Percentiles rank a stretch among this genome's conserved stretches.
phyloP scores from a whole-genome alignment of 2,797 vertebrate species.

The Selene dorsalis region DNA sequence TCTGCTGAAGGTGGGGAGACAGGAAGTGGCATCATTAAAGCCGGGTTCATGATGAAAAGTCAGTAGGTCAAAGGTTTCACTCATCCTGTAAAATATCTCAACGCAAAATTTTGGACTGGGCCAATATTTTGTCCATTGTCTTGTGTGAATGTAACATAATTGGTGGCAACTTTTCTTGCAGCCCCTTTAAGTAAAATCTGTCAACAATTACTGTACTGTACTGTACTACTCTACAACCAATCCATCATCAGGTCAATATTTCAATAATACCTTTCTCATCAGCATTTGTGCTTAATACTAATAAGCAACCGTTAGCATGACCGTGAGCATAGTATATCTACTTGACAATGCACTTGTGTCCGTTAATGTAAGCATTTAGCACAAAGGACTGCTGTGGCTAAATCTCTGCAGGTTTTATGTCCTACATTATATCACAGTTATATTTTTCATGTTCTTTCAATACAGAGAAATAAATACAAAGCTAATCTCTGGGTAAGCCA shows the following conservation, averaged over 20 bases:
- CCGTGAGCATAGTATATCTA: neutral
- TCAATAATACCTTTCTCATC: neutral
- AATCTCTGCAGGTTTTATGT: neutral
- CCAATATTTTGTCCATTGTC: neutral
- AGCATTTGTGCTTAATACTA: neutral
- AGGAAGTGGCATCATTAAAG: constrained; percentile 14
- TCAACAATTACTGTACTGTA: neutral
- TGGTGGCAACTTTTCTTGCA: neutral
- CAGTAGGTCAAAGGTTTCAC: neutral
- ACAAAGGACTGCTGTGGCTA: too few species aligned
- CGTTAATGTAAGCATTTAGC: too few species aligned
- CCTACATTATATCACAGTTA: neutral
- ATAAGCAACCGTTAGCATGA: neutral
- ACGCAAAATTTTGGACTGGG: neutral
- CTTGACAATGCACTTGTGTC: neutral
- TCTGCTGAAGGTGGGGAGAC: constrained; percentile 76
- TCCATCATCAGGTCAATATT: neutral
- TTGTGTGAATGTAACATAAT: neutral
- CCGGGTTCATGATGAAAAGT: neutral
- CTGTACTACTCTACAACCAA: too few species aligned
- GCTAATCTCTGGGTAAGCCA: constrained; percentile 13
- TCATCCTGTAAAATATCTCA: neutral
- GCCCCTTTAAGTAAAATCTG: neutral
- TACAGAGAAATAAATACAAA: constrained; percentile 20
- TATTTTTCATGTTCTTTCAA: neutral